phyloP scores from a whole-genome alignment of 2,888 invertebrate species.

The Spatulosminthurus flaviceps region DNA sequence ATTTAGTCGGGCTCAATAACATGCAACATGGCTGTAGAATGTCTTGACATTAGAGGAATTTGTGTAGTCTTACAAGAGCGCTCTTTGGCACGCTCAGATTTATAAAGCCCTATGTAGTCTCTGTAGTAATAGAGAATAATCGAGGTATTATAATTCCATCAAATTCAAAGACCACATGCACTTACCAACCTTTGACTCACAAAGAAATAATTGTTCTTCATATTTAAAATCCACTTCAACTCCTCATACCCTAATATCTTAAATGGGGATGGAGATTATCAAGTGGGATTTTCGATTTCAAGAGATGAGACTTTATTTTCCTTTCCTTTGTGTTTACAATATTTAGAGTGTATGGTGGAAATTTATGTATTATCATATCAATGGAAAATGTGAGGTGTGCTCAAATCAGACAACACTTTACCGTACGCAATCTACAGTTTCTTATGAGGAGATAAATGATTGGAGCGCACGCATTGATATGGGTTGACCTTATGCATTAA shows the following conservation, averaged over 20 bases:
- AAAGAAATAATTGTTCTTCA: neutral
- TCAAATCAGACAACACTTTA: slow-evolving; percentile 1
- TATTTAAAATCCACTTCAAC: slow-evolving; percentile 23
- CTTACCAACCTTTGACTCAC: neutral
- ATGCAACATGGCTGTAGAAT: neutral
- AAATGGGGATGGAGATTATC: neutral
- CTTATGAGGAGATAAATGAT: neutral
- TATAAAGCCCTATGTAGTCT: too few species aligned
- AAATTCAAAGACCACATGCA: neutral
- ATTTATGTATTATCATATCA: neutral
- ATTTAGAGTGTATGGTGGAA: too few species aligned
- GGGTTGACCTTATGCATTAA: neutral
- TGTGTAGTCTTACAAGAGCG: neutral
- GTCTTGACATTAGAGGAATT: neutral
- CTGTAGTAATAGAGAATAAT: too few species aligned
- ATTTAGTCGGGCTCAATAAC: neutral
- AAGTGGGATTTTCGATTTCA: slow-evolving; percentile 18
- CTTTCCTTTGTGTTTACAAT: too few species aligned
- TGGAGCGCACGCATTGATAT: neutral
- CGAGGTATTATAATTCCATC: slow-evolving; percentile 12
- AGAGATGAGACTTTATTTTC: neutral
- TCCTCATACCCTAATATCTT: neutral
- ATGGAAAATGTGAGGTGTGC: neutral
- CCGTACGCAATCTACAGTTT: neutral
- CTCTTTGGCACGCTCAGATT: neutral